A percentile compares a stretch with the other conserved stretches of the same genome.
Conservation (phyloP, 2,888 invertebrate genomes). For the Sarcophaga subvicina region DNA sequence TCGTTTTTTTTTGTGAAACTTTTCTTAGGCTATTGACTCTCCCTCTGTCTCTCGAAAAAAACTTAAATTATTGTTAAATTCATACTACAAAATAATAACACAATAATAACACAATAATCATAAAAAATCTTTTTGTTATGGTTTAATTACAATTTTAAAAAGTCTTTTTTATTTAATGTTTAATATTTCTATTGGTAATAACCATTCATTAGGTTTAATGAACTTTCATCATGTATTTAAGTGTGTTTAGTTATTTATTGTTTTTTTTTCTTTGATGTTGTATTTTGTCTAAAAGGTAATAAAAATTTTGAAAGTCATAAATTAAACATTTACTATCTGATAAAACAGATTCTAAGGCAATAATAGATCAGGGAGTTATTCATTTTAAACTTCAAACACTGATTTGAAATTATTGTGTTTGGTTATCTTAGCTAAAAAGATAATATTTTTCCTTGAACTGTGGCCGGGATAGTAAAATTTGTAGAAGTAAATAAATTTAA, state of each 20-base stretch:
- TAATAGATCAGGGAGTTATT: too few species aligned
- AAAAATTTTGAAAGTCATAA: neutral
- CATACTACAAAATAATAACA: neutral
- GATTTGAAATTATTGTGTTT: too few species aligned
- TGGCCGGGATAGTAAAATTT: too few species aligned
- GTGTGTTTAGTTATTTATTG: neutral
- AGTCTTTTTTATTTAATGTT: conserved; percentile 4
- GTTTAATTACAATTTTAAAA: conserved; percentile 41
- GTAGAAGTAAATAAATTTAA: too few species aligned
- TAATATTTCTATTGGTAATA: conserved; percentile 11
- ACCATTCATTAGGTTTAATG: conserved; percentile 43
- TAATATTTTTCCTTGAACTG: too few species aligned
- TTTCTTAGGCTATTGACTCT: conserved; percentile 49
- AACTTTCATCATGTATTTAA: conserved; percentile 20
- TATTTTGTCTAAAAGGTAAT: neutral
- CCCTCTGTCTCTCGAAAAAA: neutral
- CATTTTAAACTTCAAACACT: too few species aligned
- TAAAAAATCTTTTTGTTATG: conserved; percentile 25
- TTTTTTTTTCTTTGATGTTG: too few species aligned
- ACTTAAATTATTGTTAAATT: neutral
- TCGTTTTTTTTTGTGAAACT: conserved; percentile 13
- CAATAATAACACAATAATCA: neutral
- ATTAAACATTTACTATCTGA: too few species aligned
- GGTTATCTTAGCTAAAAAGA: too few species aligned
- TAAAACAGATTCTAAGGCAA: too few species aligned